phyloP scores from a whole-genome alignment of 2,113 vertebrate genomes.

The Mormyrus iriodes region DNA sequence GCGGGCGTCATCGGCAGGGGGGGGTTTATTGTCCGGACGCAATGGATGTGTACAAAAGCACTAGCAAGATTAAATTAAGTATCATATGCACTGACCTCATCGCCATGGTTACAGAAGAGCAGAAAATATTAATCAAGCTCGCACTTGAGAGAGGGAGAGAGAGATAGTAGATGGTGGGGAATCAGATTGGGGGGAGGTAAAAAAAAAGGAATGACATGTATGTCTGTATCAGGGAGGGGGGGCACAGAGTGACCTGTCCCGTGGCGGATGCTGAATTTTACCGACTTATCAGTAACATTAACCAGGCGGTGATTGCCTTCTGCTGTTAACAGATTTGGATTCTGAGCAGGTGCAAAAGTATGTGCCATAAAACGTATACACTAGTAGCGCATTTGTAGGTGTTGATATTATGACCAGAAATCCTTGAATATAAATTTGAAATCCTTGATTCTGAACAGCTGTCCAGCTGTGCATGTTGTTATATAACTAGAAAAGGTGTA shows the following conservation, averaged over 20 bases:
- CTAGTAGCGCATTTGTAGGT: not conserved
- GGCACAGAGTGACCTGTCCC: conserved; percentile 12
- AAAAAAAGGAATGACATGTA: conserved; percentile 27
- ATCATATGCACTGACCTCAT: conserved; percentile 99
- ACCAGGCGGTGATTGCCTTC: not conserved
- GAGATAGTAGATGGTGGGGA: conserved; percentile 27
- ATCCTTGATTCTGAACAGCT: not conserved
- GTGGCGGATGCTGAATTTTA: not conserved
- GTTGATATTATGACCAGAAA: not conserved
- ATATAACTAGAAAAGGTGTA: not conserved
- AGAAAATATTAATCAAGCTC: conserved; percentile 98
- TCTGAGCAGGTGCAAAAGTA: not conserved
- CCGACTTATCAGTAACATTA: not conserved
- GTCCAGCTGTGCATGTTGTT: not conserved
- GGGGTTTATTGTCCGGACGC: conserved; percentile 66
- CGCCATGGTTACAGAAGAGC: conserved; percentile 98
- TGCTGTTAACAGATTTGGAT: not conserved
- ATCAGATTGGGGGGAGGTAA: conserved; percentile 32
- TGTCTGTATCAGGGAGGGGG: not conserved
- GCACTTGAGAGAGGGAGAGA: conserved; percentile 50
- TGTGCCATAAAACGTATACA: not conserved
- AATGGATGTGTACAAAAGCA: conserved; percentile 72
- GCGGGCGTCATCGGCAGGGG: conserved; percentile 58
- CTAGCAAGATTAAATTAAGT: conserved; percentile 99
- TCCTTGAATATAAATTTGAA: not conserved